Percentiles rank a stretch among this genome's conserved stretches.
These are phyloP conservation scores for Helleia helle DNA, from an alignment of 2,888 invertebrate species.

Conservation along the genomic window DNA sequence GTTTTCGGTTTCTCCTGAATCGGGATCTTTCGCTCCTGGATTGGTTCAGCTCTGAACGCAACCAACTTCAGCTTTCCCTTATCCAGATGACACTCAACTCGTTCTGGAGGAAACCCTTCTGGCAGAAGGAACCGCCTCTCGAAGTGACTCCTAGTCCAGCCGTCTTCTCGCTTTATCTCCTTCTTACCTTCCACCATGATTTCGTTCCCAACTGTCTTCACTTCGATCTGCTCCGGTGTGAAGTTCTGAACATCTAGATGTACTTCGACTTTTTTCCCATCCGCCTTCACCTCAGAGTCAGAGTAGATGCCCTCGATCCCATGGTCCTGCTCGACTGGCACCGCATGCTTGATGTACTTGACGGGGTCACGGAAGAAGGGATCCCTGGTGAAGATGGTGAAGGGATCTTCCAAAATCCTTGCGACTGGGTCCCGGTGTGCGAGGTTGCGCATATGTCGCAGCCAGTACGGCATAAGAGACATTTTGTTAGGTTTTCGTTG, in stretches of 20 bases:
- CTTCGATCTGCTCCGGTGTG: slow-evolving; percentile 83
- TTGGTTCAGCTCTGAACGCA: slow-evolving; percentile 70
- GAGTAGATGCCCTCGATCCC: slow-evolving; percentile 67
- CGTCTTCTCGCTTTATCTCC: slow-evolving; percentile 83
- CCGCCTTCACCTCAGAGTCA: slow-evolving; percentile 69
- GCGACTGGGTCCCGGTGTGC: slow-evolving; percentile 45
- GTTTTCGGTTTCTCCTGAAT: slow-evolving; percentile 40
- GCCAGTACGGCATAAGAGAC: slow-evolving; percentile 61
- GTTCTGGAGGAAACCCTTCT: slow-evolving; percentile 81
- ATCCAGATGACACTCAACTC: slow-evolving; percentile 82
- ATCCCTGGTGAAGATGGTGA: slow-evolving; percentile 42
- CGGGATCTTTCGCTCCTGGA: slow-evolving; percentile 45
- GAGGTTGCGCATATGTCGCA: slow-evolving; percentile 54
- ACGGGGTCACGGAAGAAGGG: slow-evolving; percentile 58
- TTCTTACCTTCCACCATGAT: slow-evolving; percentile 86
- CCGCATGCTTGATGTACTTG: slow-evolving; percentile 39
- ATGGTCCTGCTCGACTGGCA: slow-evolving; percentile 26
- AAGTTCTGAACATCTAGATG: slow-evolving; percentile 86
- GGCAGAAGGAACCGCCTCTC: slow-evolving; percentile 84
- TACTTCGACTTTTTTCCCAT: slow-evolving; percentile 81
- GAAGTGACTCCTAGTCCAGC: slow-evolving; percentile 83
- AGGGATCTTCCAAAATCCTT: slow-evolving; percentile 49
- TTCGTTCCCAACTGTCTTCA: slow-evolving; percentile 82
- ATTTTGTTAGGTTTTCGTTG: slow-evolving; percentile 32
- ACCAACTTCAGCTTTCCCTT: slow-evolving; percentile 82